Conservation (phyloP, 2,113 vertebrate species). For the Campylomormyrus numenius region DNA sequence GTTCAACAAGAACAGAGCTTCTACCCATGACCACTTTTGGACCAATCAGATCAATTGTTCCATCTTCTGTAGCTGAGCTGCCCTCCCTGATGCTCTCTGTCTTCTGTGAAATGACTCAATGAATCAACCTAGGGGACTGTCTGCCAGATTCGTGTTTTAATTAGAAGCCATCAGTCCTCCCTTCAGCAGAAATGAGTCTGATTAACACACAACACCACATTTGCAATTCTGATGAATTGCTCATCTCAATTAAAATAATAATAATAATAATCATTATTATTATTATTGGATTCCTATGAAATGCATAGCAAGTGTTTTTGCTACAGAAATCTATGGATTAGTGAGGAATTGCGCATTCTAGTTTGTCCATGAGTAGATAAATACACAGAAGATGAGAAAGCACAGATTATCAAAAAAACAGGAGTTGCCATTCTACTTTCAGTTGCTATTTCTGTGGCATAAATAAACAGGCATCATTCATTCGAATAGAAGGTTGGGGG, state of each 20-base stretch:
- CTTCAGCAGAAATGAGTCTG: neutral
- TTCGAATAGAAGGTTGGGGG: neutral
- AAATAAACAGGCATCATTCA: neutral
- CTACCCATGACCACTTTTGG: too few species aligned
- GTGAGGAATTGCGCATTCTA: neutral
- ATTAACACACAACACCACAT: conserved; percentile 8
- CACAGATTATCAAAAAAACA: neutral
- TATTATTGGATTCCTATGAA: neutral
- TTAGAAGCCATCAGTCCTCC: conserved; percentile 17
- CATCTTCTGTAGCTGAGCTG: neutral
- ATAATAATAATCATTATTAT: neutral
- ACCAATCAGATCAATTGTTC: neutral
- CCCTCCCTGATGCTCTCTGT: neutral
- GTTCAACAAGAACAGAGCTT: neutral
- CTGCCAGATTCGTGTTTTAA: conserved; percentile 5
- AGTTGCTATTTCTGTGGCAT: neutral
- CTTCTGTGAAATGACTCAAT: conserved; percentile 6
- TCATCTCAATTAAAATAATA: neutral
- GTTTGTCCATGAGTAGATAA: neutral
- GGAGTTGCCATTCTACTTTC: neutral
- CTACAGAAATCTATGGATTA: neutral
- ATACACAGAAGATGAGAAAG: neutral
- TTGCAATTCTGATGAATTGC: neutral
- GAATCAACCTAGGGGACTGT: conserved; percentile 3
- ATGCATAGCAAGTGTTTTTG: neutral